Conservation (phyloP, 2,113 vertebrate species). For the Bos taurus region DNA sequence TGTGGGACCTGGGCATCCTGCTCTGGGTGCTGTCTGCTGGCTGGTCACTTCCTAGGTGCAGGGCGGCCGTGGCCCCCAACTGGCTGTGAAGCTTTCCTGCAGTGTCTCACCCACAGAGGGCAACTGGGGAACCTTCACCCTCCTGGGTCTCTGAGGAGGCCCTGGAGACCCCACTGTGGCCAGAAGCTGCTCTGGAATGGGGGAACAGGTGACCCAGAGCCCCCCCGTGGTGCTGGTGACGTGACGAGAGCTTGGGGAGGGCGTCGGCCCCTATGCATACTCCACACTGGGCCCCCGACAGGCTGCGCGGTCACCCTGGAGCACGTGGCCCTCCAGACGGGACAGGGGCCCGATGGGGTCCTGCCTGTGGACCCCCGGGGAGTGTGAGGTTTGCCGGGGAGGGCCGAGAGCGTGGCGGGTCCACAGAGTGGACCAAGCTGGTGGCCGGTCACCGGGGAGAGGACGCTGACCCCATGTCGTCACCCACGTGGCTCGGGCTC, state of each 20-base stretch:
- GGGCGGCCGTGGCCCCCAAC: background rate
- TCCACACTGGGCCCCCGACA: background rate
- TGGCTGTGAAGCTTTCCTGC: background rate
- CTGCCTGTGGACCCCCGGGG: background rate
- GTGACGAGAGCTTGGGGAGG: background rate
- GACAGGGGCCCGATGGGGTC: background rate
- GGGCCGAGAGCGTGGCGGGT: background rate
- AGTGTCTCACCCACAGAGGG: too few relatives aligned
- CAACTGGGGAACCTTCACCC: background rate
- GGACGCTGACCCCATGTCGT: rapidly evolving
- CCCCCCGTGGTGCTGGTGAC: background rate
- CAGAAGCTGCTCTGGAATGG: background rate
- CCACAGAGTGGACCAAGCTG: background rate
- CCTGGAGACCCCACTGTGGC: background rate
- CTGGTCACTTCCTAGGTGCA: rapidly evolving
- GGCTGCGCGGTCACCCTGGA: background rate
- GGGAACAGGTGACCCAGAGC: background rate
- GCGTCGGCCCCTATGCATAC: rapidly evolving
- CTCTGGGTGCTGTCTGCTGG: rapidly evolving
- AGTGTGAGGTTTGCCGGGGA: rapidly evolving
- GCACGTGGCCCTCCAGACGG: background rate
- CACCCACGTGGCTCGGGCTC: rapidly evolving
- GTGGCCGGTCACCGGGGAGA: background rate
- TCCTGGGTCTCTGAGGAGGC: background rate
- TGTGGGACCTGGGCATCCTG: background rate